Base-by-base conservation (phyloP, 1,140 invertebrate genomes). In the Panulirus ornatus region DNA sequence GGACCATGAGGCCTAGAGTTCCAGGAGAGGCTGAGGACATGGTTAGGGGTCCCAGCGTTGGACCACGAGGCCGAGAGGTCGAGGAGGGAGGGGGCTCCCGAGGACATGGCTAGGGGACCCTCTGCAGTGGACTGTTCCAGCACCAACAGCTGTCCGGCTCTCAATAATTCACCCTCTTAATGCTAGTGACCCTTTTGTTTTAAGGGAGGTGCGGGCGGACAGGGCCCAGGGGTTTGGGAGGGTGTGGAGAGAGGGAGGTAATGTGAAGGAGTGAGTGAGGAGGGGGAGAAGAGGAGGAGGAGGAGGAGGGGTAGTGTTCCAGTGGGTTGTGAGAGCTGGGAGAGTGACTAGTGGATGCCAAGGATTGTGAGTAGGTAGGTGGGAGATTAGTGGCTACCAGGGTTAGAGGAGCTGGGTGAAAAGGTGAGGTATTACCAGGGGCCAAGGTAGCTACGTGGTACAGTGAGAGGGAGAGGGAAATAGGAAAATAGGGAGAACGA, bases 121-220 rank as follows among this genome's bases (percentile, higher is more conserved):
- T 70, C 66, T 70, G 27, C n/a, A 42, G 38, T 44, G 78, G 51
- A 58, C 81, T 30, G 66, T 19, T 22, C 16, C 51, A 22, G 16
- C 58, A 66, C 0, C 58, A 66, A 71, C 82, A 84, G 82, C 82
- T 84, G 82, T 44, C 82, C 82, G 78, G 63, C 66, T 40, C 66
- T 84, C 82, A 84, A 84, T 84, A 84, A 84, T 84, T 84, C 51
- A 84, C 16, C 82, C 82, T 30, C 63, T 84, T 44, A 38, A 84
- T 71, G 82, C n/a, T 84, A 84, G 82, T 84, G 82, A 84, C 84
- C 73, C 84, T 38, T 63, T 76, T 78, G 47, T 76, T 87, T 78
- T 78, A 76, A 36, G 38, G 47, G 6, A 47, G 58, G 22, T 27
- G 58, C 27, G 14, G 38, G 0, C 6, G 54, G 82, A 40, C 58